These are phyloP conservation scores for Luperina nickerlii DNA, from an alignment of 2,888 invertebrate genomes.

Conservation along the genomic window DNA sequence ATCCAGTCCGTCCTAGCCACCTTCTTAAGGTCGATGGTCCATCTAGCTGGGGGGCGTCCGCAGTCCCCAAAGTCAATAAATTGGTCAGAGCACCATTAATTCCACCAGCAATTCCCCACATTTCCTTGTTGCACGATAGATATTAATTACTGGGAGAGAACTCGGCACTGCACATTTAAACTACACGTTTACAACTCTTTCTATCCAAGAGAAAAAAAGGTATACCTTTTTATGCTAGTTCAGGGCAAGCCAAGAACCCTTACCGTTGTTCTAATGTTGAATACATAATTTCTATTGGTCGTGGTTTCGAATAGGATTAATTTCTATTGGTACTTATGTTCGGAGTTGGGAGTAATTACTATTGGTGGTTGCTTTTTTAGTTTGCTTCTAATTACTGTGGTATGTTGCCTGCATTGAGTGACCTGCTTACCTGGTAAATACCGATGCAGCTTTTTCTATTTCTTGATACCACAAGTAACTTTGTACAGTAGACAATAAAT, in stretches of 20 bases:
- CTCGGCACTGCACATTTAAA: conserved; percentile 53
- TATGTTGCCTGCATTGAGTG: neutral
- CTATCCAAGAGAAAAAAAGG: conserved; percentile 56
- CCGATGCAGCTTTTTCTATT: too few species aligned
- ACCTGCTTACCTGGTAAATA: neutral
- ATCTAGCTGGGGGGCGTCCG: neutral
- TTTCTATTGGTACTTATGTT: conserved; percentile 20
- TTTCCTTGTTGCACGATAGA: conserved; percentile 30
- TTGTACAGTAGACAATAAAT: too few species aligned
- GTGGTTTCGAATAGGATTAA: neutral
- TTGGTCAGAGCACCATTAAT: conserved; percentile 9
- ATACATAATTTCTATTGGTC: conserved; percentile 25
- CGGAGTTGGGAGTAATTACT: neutral
- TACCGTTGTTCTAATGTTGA: conserved; percentile 51
- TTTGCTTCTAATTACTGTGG: neutral
- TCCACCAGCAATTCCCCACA: neutral
- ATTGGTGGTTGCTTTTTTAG: neutral
- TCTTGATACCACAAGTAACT: too few species aligned
- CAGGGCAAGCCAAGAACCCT: conserved; percentile 33
- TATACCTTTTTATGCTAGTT: conserved; percentile 52
- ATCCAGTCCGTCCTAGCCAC: neutral
- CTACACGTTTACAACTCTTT: conserved; percentile 53
- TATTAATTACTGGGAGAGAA: conserved; percentile 58
- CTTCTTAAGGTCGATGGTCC: neutral
- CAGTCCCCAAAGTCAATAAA: conserved; percentile 7